These are phyloP conservation scores for Ectemnius lituratus DNA, from an alignment of 2,888 invertebrate genomes.

Conservation along the genomic window DNA sequence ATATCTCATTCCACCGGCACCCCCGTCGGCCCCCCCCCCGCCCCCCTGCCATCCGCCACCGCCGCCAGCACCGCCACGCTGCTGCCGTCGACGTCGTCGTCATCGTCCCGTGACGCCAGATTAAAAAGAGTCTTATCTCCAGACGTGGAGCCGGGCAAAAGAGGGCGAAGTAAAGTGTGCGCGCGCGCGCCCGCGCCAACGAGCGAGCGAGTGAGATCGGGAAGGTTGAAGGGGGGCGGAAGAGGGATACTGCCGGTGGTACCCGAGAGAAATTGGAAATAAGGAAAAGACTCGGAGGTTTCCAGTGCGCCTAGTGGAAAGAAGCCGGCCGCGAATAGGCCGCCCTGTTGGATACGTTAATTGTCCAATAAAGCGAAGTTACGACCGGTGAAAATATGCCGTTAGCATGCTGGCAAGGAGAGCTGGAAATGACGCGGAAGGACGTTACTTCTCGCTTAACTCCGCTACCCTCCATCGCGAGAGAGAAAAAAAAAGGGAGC, in stretches of 20 bases:
- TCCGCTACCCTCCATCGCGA: constrained; percentile 16
- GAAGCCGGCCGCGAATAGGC: constrained; percentile 44
- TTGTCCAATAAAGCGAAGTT: constrained; percentile 77
- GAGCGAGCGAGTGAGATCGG: constrained; percentile 25
- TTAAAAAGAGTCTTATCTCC: constrained; percentile 70
- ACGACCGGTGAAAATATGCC: constrained; percentile 69
- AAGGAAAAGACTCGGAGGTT: constrained; percentile 36
- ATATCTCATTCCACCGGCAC: constrained; percentile 72
- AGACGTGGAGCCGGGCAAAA: constrained; percentile 59
- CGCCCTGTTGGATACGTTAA: constrained; percentile 71
- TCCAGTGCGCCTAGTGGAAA: constrained; percentile 8
- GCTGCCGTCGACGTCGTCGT: constrained; percentile 55
- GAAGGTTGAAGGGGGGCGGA: not conserved
- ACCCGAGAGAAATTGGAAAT: constrained; percentile 31
- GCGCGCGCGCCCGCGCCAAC: not conserved
- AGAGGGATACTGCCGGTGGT: constrained; percentile 1
- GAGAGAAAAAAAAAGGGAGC: constrained; percentile 10
- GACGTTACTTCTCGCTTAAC: constrained; percentile 63
- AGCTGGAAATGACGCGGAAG: constrained; percentile 70
- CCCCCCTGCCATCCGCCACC: no score
- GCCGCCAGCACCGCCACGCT: no score
- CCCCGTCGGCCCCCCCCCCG: no score
- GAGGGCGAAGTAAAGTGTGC: constrained; percentile 12
- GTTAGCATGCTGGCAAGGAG: constrained; percentile 66
- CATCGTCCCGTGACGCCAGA: constrained; percentile 65